Evolutionary conservation across 2,113 vertebrate species (phyloP).

Genomic region (Gobiocypris rarus): DNA sequence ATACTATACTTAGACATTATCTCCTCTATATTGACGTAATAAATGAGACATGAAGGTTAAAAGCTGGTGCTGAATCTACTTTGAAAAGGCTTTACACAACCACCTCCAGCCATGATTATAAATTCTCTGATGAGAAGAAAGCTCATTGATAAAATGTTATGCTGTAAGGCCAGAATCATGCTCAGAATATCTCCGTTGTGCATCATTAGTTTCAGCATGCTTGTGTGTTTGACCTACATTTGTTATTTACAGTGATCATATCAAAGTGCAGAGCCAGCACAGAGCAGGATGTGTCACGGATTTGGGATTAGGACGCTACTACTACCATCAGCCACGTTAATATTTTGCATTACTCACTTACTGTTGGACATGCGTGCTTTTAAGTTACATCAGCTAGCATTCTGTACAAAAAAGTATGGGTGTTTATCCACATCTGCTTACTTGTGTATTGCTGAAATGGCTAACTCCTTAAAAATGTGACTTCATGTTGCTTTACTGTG

Average conservation of each 20-base stretch:
- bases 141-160: not conserved
- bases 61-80: not conserved
- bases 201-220: conserved; percentile 2
- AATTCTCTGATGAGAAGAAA: not conserved
- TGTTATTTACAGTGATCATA: conserved; percentile 32
- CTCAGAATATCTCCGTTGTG: not conserved
- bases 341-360: not conserved
- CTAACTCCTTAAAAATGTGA: not conserved
- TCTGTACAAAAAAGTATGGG: not conserved
- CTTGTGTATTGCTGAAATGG: not conserved
- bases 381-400: not conserved
- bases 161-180: not conserved
- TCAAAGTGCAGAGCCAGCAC: not conserved
- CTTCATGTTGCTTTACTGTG: not conserved
- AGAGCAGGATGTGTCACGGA: conserved; percentile 22
- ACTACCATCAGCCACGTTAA: not conserved
- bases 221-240: conserved; percentile 5
- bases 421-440: not conserved
- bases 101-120: conserved; percentile 26
- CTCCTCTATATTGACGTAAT: not conserved
- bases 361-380: not conserved
- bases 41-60: conserved; percentile 10
- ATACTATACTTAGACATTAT: not conserved
- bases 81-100: not conserved
- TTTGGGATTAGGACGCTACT: conserved; percentile 17